Evolutionary conservation across 2,113 vertebrate genomes (phyloP).

Genomic region (Vulpes lagopus): DNA sequence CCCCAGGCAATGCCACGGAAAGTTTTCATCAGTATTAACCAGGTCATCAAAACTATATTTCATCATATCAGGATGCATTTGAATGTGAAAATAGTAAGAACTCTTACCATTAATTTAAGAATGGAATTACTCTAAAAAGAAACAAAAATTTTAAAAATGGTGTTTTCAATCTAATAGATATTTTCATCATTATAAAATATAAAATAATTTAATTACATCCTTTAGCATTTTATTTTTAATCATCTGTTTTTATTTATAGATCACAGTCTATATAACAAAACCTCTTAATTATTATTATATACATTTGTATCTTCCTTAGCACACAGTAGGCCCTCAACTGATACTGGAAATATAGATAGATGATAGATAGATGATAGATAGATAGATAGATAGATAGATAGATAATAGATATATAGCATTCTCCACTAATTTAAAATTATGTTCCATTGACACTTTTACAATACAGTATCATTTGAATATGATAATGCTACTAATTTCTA

Average conservation of each 20-base stretch:
- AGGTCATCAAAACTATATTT: not conserved
- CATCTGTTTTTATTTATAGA: not conserved
- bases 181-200: not conserved
- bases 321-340: not conserved
- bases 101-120: constrained; percentile 47
- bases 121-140: constrained; percentile 52
- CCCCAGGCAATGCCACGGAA: constrained; percentile 51
- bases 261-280: not conserved
- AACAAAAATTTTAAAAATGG: not conserved
- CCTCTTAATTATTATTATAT: not conserved
- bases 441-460: not conserved
- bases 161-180: not conserved
- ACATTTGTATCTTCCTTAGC: not conserved
- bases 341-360: not conserved
- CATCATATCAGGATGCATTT: not conserved
- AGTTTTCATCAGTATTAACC: constrained; percentile 43
- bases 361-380: no score
- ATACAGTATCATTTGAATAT: not conserved
- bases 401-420: not conserved
- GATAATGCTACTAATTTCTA: not conserved
- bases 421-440: not conserved
- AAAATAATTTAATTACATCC: not conserved
- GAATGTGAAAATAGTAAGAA: constrained; percentile 25
- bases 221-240: not conserved
- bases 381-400: no score